phyloP scores from a whole-genome alignment of 2,113 vertebrate genomes.

The Malurus cyaneus region DNA sequence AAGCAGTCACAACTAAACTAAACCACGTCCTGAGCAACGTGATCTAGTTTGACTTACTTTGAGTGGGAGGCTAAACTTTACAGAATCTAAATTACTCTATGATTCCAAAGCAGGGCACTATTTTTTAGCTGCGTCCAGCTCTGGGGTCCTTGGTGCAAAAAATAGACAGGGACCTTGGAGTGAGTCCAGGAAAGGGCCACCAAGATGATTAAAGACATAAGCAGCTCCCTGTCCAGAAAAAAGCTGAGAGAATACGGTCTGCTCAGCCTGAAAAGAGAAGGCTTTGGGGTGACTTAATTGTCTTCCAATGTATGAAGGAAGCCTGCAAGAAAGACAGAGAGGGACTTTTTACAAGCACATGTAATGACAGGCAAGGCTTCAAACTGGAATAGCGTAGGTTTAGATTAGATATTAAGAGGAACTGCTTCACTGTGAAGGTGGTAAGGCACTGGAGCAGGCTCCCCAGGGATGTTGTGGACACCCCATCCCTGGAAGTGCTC shows the following conservation, averaged over 20 bases:
- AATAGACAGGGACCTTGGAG: background rate
- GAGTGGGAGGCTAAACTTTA: background rate
- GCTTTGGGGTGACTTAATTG: background rate
- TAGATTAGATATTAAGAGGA: background rate
- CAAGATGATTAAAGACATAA: background rate
- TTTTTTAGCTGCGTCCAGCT: background rate
- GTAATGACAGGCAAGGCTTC: background rate
- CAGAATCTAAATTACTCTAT: background rate
- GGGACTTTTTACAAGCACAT: background rate
- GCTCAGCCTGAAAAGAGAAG: background rate
- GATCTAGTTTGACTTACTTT: background rate
- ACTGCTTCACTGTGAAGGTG: background rate
- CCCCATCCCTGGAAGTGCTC: background rate
- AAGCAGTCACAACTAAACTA: background rate
- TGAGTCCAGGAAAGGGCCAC: background rate
- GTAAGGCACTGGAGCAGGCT: background rate
- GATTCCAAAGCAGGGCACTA: background rate
- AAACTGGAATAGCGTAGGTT: background rate
- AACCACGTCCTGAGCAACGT: background rate
- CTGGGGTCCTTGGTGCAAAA: background rate
- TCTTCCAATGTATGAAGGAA: background rate
- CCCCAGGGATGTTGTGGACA: background rate
- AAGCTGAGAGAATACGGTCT: background rate
- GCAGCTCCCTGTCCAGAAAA: background rate
- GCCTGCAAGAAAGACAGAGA: background rate